Evolutionary conservation across 2,113 vertebrate genomes (phyloP).

Genomic region (Elephas maximus): DNA sequence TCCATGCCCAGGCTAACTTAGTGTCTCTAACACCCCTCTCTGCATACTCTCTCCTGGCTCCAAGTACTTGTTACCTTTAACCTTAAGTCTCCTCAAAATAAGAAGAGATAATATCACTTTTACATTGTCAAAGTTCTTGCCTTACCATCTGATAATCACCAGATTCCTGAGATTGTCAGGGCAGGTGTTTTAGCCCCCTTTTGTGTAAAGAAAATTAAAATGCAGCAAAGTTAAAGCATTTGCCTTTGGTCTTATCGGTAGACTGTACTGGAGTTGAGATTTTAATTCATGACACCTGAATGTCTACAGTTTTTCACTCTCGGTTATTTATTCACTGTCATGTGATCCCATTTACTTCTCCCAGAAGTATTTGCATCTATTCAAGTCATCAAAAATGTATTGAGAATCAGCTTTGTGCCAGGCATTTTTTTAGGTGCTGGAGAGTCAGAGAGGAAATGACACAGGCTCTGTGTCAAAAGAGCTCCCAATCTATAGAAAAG

Average conservation of each 20-base stretch:
- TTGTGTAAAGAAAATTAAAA: constrained; percentile 48
- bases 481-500: background rate
- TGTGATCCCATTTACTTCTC: background rate
- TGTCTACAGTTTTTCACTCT: background rate
- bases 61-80: background rate
- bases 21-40: background rate
- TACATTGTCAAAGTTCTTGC: constrained; percentile 1
- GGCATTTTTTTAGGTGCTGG: background rate
- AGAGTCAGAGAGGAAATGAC: constrained; percentile 19
- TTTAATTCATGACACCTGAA: background rate
- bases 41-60: background rate
- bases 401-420: background rate
- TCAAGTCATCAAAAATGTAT: background rate
- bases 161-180: background rate
- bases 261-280: background rate
- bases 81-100: background rate
- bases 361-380: background rate
- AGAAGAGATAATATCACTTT: background rate
- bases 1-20: background rate
- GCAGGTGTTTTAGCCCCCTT: background rate
- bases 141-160: constrained; percentile 1
- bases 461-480: background rate
- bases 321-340: background rate
- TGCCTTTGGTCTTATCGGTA: background rate
- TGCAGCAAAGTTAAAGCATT: background rate